Percentiles rank a stretch among this genome's conserved stretches.
These are phyloP conservation scores for Australoheros scitulus DNA, from an alignment of 2,113 vertebrate species.

Conservation along the genomic window DNA sequence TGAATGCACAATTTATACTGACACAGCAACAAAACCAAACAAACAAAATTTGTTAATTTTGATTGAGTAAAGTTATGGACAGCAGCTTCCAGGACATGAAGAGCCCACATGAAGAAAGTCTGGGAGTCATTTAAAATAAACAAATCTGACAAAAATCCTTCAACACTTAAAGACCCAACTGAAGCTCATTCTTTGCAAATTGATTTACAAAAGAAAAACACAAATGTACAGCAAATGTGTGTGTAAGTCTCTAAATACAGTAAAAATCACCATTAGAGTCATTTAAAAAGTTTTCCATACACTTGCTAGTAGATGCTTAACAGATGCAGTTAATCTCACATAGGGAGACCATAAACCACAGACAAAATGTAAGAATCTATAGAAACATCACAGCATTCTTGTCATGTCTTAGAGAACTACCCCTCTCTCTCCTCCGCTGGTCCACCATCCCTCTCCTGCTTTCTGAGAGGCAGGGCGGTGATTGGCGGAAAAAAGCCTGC, in stretches of 20 bases:
- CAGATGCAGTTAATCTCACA: not conserved
- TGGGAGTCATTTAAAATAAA: not conserved
- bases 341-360: not conserved
- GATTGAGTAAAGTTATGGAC: not conserved
- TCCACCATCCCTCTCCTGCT: slow-evolving; percentile 5
- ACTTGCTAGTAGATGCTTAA: not conserved
- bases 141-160: not conserved
- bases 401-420: not conserved
- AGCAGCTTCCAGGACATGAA: not conserved
- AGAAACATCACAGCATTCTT: not conserved
- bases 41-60: not conserved
- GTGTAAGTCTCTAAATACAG: not conserved
- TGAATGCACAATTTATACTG: not conserved
- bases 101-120: not conserved
- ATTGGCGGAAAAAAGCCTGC: slow-evolving; percentile 59
- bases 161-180: not conserved
- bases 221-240: not conserved
- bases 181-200: not conserved
- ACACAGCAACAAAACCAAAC: not conserved
- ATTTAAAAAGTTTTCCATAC: not conserved
- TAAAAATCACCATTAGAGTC: not conserved
- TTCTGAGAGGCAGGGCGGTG: slow-evolving; percentile 26
- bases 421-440: not conserved
- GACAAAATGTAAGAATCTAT: not conserved
- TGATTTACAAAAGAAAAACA: not conserved